phyloP scores from a whole-genome alignment of 2,888 invertebrate genomes.

The Liopterus haemorrhoidalis region DNA sequence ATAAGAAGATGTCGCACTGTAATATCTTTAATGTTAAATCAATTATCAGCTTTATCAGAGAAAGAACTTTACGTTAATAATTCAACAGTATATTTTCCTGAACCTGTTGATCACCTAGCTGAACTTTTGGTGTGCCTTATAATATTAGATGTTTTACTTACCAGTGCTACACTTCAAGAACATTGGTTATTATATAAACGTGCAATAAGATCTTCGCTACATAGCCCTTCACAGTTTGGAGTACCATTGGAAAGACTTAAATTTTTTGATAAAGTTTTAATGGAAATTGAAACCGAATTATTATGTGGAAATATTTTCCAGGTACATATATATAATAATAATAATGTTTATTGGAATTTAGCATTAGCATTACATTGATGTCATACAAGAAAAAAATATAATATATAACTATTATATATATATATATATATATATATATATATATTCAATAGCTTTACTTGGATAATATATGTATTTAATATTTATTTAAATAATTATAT shows the following conservation, averaged over 20 bases:
- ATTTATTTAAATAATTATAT: too few relatives aligned
- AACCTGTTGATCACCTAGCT: constrained; percentile 53
- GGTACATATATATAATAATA: constrained; percentile 40
- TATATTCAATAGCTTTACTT: too few relatives aligned
- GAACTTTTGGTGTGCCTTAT: constrained; percentile 61
- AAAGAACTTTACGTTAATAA: constrained; percentile 43
- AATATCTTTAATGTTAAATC: constrained; percentile 64
- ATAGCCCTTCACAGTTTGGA: constrained; percentile 57
- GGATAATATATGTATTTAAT: too few relatives aligned
- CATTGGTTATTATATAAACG: constrained; percentile 77
- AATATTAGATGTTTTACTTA: constrained; percentile 62
- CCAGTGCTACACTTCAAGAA: constrained; percentile 51
- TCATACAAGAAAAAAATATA: too few relatives aligned
- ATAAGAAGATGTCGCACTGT: constrained; percentile 66
- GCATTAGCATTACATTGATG: too few relatives aligned
- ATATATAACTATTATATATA: too few relatives aligned
- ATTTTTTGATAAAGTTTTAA: constrained; percentile 65
- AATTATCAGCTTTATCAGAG: constrained; percentile 64
- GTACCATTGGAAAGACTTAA: constrained; percentile 57
- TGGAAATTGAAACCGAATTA: constrained; percentile 61
- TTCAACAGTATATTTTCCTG: constrained; percentile 40
- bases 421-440: too few relatives aligned
- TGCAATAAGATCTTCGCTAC: constrained; percentile 62
- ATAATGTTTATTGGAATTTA: constrained; percentile 34
- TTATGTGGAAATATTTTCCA: constrained; percentile 67